Evolutionary conservation across 2,113 vertebrate genomes (phyloP), one percentile per base, ranked within the genome.

Genomic region (Leptobrachium leishanense): DNA sequence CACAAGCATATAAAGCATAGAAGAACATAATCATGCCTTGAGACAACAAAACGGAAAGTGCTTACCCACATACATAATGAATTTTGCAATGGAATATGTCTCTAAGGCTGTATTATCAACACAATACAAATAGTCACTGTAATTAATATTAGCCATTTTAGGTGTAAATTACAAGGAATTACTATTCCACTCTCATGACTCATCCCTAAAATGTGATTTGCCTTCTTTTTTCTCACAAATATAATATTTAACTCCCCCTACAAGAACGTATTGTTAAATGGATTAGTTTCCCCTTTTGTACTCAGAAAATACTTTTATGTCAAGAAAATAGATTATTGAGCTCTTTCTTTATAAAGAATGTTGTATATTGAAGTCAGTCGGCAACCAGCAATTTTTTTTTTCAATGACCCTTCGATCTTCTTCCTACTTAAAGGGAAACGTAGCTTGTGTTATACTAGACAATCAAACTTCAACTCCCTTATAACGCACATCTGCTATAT

Each of bases 331-430:
- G 31, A 67, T 5, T 13, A 4, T 55, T 1, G 7, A 10, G 9
- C 39, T 20, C 40, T 55, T 15, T 76, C 39, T 54, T 7, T 20
- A n/a, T 42, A 57, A 20, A n/a, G 50, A 77, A 69, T 57, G 74
- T 67, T 11, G 20, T n/a, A 5, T 1, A 39, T 5, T 39, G 43
- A 6, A 50, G 44, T 50, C 15, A 46, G 5, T 12, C 0, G 2
- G 43, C 43, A 20, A 70, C 53, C 20, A n/a, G 2, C 54, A n/a
- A 57, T 69, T 77, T 69, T 43, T 69, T 69, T 77, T 69, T 43
- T 69, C 66, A 68, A 41, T 77, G 75, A 57, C 75, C 75, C 66
- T 62, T 67, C 4, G 15, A 11, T 43, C 9, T 68, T 7, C 10
- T 20, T 6, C 11, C 65, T 43, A 12, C 2, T 2, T 13, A 11